A percentile compares a stretch with the other conserved stretches of the same genome.
phyloP scores from a whole-genome alignment of 2,113 vertebrate species.

The Muntiacus reevesi region DNA sequence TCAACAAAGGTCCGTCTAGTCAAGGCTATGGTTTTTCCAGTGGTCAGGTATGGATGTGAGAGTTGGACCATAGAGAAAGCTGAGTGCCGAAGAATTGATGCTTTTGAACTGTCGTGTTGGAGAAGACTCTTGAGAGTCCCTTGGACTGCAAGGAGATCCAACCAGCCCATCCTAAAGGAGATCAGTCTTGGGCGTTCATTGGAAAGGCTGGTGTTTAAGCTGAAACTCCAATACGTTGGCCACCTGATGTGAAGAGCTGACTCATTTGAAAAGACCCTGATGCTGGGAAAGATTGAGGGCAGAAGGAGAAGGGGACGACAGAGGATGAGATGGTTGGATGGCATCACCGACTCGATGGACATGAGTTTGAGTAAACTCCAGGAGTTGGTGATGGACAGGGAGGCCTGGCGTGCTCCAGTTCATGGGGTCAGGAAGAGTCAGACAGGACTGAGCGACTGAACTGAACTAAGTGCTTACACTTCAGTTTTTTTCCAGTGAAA shows the following conservation, averaged over 20 bases:
- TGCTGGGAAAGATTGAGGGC: neutral
- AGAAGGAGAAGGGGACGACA: neutral
- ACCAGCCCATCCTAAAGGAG: no score
- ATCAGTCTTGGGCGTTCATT: no score
- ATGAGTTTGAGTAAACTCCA: neutral
- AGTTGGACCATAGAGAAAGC: no score
- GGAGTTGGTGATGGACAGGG: neutral
- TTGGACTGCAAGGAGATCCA: no score
- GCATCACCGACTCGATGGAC: neutral
- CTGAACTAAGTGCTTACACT: neutral
- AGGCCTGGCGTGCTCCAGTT: neutral
- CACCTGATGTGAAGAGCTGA: neutral
- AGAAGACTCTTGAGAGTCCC: no score
- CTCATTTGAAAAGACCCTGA: neutral
- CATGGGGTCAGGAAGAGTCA: neutral
- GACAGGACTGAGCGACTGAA: accelerated
- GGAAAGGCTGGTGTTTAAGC: neutral
- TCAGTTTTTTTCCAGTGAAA: neutral
- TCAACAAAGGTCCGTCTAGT: accelerated
- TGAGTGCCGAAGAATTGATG: accelerated
- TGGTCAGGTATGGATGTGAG: no score
- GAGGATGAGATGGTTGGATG: neutral
- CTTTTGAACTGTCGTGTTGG: no score
- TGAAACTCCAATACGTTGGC: neutral
- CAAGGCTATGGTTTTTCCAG: no score